Evolutionary conservation across 1,140 invertebrate species (phyloP).

Genomic region (Hyposmocoma kahamanoa): DNA sequence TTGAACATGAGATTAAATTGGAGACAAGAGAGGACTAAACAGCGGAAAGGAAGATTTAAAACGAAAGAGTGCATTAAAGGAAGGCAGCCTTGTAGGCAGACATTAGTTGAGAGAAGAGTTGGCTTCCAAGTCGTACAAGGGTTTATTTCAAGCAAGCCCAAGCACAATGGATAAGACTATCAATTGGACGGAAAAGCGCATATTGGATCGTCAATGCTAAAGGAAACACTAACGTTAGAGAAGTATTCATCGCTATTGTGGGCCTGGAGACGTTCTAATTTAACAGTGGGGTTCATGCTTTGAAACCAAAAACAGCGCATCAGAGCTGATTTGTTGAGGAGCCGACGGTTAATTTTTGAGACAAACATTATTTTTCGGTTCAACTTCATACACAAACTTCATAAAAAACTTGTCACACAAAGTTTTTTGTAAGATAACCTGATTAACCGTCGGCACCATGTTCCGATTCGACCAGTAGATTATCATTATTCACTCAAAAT

Average conservation of each 20-base stretch:
- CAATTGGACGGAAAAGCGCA: constrained; percentile 45
- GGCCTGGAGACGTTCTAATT: constrained; percentile 36
- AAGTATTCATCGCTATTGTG: constrained; percentile 31
- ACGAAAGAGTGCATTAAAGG: constrained; percentile 40
- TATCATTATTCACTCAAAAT: constrained; percentile 50
- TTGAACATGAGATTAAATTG: neutral
- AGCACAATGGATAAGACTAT: constrained; percentile 54
- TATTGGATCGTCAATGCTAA: constrained; percentile 44
- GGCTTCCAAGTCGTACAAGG: constrained; percentile 32
- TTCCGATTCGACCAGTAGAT: constrained; percentile 29
- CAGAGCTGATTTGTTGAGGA: constrained; percentile 30
- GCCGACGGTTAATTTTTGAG: constrained; percentile 55
- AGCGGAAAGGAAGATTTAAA: neutral
- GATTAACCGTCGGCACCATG: constrained; percentile 64
- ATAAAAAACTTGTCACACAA: too few relatives aligned
- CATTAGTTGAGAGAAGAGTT: constrained; percentile 26
- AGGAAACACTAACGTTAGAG: constrained; percentile 31
- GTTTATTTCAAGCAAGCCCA: constrained; percentile 63
- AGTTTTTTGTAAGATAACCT: neutral
- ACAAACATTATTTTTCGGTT: neutral
- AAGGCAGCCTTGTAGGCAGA: constrained; percentile 41
- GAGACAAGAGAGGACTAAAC: neutral
- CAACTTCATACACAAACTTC: too few relatives aligned
- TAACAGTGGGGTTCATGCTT: constrained; percentile 60
- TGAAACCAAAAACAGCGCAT: constrained; percentile 43